These are phyloP conservation scores for Globicephala melas DNA, from an alignment of 2,113 vertebrate species.

Conservation along the genomic window DNA sequence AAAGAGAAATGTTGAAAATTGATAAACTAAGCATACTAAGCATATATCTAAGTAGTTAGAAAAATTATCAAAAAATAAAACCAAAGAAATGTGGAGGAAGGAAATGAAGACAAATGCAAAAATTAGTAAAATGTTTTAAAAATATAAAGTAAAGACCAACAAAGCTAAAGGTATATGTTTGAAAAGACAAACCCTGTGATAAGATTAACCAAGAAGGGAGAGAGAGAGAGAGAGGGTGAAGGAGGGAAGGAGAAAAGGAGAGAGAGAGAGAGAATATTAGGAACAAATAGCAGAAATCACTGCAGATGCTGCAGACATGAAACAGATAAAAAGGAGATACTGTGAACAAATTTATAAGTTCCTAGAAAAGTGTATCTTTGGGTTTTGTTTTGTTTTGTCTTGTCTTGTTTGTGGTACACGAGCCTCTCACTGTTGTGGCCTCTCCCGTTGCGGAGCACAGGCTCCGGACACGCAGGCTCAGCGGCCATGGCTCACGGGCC, in stretches of 20 bases:
- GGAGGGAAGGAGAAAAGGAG: background rate
- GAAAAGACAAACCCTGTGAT: background rate
- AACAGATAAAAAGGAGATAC: background rate
- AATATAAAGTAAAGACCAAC: background rate
- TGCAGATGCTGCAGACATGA: background rate
- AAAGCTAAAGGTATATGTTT: background rate
- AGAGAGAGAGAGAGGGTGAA: background rate
- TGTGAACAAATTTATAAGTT: background rate
- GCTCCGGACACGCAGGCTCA: no score
- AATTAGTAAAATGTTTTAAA: background rate
- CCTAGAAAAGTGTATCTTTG: background rate
- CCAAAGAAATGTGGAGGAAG: background rate
- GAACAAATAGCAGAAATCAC: background rate
- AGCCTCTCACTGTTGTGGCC: no score
- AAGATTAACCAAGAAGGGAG: background rate
- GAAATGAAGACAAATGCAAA: background rate
- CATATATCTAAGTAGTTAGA: background rate
- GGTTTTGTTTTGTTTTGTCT: no score
- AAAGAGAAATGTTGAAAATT: background rate
- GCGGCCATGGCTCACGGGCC: no score
- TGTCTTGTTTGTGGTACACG: no score
- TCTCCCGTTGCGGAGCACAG: no score
- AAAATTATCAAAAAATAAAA: background rate
- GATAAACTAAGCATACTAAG: background rate
- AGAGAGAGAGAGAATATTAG: background rate